Evolutionary conservation across 2,113 vertebrate species (phyloP).

Genomic region (Tapirus terrestris): DNA sequence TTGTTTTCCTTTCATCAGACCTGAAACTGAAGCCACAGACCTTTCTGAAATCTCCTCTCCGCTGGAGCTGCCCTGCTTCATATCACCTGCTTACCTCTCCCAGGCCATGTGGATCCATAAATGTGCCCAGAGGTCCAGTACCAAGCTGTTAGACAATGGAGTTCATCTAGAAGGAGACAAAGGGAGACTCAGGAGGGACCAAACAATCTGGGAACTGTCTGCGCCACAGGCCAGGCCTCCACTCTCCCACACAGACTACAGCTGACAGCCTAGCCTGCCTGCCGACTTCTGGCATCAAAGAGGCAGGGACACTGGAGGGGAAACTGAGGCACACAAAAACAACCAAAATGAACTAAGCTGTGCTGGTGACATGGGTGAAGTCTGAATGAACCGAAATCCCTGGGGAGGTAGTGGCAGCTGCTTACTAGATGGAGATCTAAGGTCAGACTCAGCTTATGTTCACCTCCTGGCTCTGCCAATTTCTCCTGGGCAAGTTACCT

Average conservation of each 20-base stretch:
- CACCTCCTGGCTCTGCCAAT: not conserved
- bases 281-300: not conserved
- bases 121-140: not conserved
- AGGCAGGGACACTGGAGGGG: not conserved
- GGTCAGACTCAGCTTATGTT: not conserved
- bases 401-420: not conserved
- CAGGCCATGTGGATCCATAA: not conserved
- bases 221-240: not conserved
- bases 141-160: not conserved
- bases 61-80: not conserved
- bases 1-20: not conserved
- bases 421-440: not conserved
- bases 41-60: slow-evolving; percentile 40
- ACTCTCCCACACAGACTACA: not conserved
- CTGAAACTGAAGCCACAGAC: slow-evolving; percentile 41
- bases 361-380: not conserved
- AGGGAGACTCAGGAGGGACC: not conserved
- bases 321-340: not conserved
- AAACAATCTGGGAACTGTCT: not conserved
- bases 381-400: not conserved
- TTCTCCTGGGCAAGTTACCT: not conserved
- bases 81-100: not conserved
- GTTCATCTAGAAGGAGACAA: not conserved
- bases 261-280: not conserved
- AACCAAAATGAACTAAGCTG: not conserved